These are phyloP conservation scores for Fopius arisanus DNA, from an alignment of 1,140 invertebrate species.

Conservation along the genomic window DNA sequence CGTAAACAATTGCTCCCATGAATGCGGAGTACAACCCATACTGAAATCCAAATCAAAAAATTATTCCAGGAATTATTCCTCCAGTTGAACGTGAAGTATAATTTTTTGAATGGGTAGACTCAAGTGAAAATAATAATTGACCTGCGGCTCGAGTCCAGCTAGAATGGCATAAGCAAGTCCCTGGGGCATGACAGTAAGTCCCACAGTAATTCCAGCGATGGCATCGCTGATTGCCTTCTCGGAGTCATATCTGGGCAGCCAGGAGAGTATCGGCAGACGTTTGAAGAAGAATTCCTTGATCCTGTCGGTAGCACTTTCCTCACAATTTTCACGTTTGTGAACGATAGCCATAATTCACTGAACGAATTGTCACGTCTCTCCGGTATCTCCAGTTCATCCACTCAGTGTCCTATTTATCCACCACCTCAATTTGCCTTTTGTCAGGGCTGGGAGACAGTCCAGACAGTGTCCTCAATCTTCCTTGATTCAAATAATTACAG, in stretches of 20 bases:
- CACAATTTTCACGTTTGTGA: conserved; percentile 13
- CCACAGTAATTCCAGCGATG: conserved; percentile 86
- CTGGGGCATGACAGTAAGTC: conserved; percentile 88
- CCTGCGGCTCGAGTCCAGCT: conserved; percentile 82
- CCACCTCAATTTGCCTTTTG: neutral
- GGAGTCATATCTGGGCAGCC: conserved; percentile 76
- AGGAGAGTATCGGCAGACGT: conserved; percentile 71
- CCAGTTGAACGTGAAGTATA: no score
- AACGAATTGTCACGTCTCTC: neutral
- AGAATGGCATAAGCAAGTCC: conserved; percentile 86
- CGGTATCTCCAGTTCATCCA: neutral
- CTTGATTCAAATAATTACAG: neutral
- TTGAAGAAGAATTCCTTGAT: conserved; percentile 43
- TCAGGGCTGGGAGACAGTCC: neutral
- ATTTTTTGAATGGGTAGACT: no score
- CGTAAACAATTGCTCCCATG: conserved; percentile 91
- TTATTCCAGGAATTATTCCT: conserved; percentile 1
- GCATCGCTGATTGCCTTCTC: conserved; percentile 77
- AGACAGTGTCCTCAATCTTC: neutral
- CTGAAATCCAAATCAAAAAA: conserved; percentile 65
- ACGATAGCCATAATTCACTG: conserved; percentile 4
- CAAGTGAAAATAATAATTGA: conserved; percentile 57
- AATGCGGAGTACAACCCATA: conserved; percentile 93
- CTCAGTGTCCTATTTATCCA: neutral
- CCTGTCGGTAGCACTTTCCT: neutral